These are phyloP conservation scores for Neodiprion pinetum DNA, from an alignment of 1,140 invertebrate species.

Conservation along the genomic window DNA sequence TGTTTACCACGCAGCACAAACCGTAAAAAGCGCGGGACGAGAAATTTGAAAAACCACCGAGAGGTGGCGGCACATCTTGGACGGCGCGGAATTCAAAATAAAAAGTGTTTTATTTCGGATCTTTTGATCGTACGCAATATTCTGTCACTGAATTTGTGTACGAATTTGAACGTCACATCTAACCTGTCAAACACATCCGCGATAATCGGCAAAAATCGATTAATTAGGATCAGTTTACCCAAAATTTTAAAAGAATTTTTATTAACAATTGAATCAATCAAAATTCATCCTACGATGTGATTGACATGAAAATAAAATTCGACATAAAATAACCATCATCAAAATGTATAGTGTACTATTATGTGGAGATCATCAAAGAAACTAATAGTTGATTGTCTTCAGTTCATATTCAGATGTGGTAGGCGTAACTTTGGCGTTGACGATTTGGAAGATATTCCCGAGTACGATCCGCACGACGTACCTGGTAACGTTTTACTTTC, in stretches of 20 bases:
- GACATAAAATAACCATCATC: conserved; percentile 9
- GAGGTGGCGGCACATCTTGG: not conserved
- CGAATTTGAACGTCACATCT: not conserved
- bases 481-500: conserved; percentile 32
- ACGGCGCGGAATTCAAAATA: not conserved
- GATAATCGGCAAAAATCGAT: not conserved
- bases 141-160: too few relatives aligned
- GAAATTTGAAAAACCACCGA: not conserved
- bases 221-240: not conserved
- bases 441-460: conserved; percentile 38
- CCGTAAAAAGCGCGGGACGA: conserved; percentile 18
- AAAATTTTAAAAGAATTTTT: not conserved
- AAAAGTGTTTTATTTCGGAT: conserved; percentile 3
- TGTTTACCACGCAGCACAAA: not conserved
- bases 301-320: not conserved
- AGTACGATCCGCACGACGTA: conserved; percentile 40
- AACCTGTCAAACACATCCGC: not conserved
- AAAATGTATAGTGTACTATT: conserved; percentile 47
- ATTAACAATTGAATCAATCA: not conserved
- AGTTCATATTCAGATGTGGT: conserved; percentile 37
- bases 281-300: not conserved
- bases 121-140: not conserved
- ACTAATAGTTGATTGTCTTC: conserved; percentile 37
- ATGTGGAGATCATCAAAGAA: conserved; percentile 48
- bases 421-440: conserved; percentile 31